Percentiles rank a stretch among this genome's conserved stretches.
phyloP scores from a whole-genome alignment of 2,113 vertebrate species.

The Lanius collurio region DNA sequence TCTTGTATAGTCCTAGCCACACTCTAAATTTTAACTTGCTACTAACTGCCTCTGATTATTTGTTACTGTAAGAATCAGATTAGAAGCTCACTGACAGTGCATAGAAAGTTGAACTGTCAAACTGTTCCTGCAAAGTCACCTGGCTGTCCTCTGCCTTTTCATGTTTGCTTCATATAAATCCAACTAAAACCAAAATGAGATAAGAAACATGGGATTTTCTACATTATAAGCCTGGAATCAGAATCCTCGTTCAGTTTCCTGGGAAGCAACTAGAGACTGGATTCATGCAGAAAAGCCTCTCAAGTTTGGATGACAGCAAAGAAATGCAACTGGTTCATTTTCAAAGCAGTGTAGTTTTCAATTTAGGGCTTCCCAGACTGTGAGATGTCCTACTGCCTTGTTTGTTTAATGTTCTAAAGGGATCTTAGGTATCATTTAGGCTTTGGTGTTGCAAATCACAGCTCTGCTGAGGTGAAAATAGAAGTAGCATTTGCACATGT shows the following conservation, averaged over 20 bases:
- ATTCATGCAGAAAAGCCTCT: not conserved
- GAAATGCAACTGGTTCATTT: not conserved
- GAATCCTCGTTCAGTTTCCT: not conserved
- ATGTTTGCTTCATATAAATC: not conserved
- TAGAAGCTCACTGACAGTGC: not conserved
- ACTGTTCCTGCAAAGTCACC: not conserved
- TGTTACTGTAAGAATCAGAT: not conserved
- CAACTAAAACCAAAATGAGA: not conserved
- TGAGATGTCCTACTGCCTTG: not conserved
- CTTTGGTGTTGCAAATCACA: constrained; percentile 29
- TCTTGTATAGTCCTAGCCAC: not conserved
- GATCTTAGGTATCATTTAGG: constrained; percentile 8
- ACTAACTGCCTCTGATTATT: not conserved
- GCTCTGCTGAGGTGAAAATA: not conserved
- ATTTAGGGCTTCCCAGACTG: not conserved
- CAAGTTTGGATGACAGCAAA: not conserved
- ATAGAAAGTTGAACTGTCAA: not conserved
- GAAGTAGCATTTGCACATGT: constrained; percentile 1
- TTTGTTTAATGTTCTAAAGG: constrained; percentile 14
- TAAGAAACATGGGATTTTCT: not conserved
- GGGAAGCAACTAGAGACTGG: not conserved
- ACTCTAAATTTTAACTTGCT: not conserved
- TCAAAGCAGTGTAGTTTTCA: not conserved
- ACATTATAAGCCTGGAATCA: not conserved
- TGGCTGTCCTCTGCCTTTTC: not conserved